Evolutionary conservation across 2,888 invertebrate genomes (phyloP), one percentile per base, ranked within the genome.

Genomic region (Catocala fraxini): DNA sequence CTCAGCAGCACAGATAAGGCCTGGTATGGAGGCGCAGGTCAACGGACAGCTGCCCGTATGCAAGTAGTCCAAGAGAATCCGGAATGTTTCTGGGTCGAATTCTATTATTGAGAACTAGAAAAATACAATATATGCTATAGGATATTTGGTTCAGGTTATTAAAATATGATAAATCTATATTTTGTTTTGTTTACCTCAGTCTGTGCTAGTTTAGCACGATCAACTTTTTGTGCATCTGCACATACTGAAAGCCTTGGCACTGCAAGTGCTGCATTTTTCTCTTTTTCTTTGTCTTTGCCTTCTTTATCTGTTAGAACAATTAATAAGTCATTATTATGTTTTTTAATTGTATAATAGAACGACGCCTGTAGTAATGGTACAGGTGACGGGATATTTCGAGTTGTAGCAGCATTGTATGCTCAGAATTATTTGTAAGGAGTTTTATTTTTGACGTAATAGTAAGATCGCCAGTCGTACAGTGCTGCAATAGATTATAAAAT

Each of bases 151-250:
- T 42, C 10, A 52, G 6, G 11, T 42, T 3, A 25, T 25, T 25
- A 25, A 25, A 25, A 25, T 25, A 25, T 25, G 25, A 25, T 25
- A 25, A 25, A 25, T 25, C 25, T 25, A 25, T 12, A 13, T 39
- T 43, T 43, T 12, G n/a, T 42, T 35, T 45, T 42, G 42, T 52
- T 84, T 86, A 97, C 97, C 95, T 98, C 98, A 73, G 98, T 98
- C 94, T 98, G 98, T 56, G 98, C 98, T 68, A 98, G 94, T 92
- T 98, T 98, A 65, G 97, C 96, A 70, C 98, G 95, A 89, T 98
- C 98, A 25, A 98, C 98, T 95, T 98, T 98, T 88, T 98, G 98
- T 70, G 98, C 98, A 86, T 98, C 98, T 5, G 98, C 98, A 90
- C 98, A 98, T 57, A 98, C 98, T 71, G 98, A 98, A 60, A 98